Evolutionary conservation across 2,888 invertebrate genomes (phyloP).

Genomic region (Eupithecia centaureata): DNA sequence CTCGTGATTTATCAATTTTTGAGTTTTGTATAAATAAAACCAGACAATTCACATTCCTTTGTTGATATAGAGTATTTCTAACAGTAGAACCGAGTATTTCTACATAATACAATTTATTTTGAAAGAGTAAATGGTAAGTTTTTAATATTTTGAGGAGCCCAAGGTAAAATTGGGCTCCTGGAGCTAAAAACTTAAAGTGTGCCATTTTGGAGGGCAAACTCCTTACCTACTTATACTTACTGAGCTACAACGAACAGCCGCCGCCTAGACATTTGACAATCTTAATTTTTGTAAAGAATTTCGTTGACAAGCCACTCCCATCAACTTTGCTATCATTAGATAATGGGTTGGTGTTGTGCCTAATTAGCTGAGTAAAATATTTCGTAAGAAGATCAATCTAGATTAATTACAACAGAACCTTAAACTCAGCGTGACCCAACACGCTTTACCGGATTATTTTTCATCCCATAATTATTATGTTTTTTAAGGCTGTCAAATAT

Average conservation of each 20-base stretch:
- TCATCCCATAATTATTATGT: background rate
- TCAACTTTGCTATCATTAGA: no score
- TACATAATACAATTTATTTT: background rate
- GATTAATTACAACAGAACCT: background rate
- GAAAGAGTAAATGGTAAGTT: background rate
- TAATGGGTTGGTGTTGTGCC: no score
- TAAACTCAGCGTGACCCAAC: background rate
- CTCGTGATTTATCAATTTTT: background rate
- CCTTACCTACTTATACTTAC: background rate
- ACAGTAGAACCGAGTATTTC: background rate
- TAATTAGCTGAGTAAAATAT: background rate
- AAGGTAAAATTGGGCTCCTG: background rate
- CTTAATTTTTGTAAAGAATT: no score
- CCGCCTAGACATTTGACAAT: background rate
- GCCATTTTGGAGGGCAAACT: background rate
- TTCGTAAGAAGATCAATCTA: background rate
- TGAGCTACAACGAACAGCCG: background rate
- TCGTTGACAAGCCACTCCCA: no score
- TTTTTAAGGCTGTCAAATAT: slow-evolving; percentile 49
- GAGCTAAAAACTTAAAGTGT: background rate
- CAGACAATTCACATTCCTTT: no score
- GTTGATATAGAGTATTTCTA: background rate
- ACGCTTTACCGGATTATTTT: background rate
- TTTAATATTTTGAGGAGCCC: background rate
- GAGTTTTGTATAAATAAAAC: no score